These are phyloP conservation scores for Belgica antarctica DNA, from an alignment of 2,888 invertebrate species.

Conservation along the genomic window DNA sequence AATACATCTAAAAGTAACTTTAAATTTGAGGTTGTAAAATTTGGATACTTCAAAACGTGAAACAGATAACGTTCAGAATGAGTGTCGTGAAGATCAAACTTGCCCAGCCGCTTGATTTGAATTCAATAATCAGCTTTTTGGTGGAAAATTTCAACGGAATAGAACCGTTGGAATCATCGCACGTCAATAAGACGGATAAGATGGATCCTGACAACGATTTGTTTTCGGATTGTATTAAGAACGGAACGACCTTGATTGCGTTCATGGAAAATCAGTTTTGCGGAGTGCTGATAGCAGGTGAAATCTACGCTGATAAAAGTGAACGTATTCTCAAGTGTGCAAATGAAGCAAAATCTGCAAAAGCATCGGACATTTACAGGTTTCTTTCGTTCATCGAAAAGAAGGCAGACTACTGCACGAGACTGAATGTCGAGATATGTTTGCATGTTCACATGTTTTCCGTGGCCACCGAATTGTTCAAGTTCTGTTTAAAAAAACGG, in stretches of 20 bases:
- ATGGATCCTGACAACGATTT: background rate
- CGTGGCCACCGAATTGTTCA: slow-evolving; percentile 24
- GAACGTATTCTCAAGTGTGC: background rate
- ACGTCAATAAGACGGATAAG: background rate
- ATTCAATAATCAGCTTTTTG: slow-evolving; percentile 1
- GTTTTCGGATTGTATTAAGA: background rate
- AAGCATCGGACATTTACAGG: slow-evolving; percentile 3
- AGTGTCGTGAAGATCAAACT: background rate
- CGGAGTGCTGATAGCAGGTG: slow-evolving; percentile 32
- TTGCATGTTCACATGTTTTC: slow-evolving; percentile 21
- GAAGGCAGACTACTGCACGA: slow-evolving; percentile 27
- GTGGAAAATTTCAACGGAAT: slow-evolving; percentile 14
- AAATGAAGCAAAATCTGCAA: background rate
- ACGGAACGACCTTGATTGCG: background rate
- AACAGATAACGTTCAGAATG: no score
- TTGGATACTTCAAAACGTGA: no score
- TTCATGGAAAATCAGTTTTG: background rate
- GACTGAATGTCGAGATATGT: background rate
- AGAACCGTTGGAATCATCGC: slow-evolving; percentile 24
- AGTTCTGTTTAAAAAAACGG: slow-evolving; percentile 22
- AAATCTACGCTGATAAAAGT: background rate
- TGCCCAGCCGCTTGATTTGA: background rate
- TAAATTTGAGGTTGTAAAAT: no score
- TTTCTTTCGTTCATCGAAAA: slow-evolving; percentile 24
- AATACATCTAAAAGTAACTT: no score